A percentile compares a stretch with the other conserved stretches of the same genome.
phyloP scores from a whole-genome alignment of 2,113 vertebrate species.

The Chitala chitala region DNA sequence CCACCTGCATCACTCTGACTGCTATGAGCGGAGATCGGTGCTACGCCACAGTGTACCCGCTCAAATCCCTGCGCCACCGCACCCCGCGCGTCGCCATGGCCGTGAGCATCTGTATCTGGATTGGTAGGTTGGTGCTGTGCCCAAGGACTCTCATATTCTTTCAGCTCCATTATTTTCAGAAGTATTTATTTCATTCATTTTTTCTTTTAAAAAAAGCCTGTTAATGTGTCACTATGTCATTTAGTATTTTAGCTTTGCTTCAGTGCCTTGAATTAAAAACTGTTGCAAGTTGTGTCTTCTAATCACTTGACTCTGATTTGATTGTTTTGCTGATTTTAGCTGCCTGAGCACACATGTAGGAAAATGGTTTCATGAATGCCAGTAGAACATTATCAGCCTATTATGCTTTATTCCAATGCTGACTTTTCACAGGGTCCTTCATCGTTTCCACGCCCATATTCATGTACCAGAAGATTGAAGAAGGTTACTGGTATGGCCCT shows the following conservation, averaged over 20 bases:
- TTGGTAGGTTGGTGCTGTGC: slow-evolving; percentile 50
- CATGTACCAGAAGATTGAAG: slow-evolving; percentile 69
- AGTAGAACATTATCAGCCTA: background rate
- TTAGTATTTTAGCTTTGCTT: too few relatives aligned
- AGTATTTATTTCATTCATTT: too few relatives aligned
- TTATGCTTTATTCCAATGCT: background rate
- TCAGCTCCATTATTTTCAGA: background rate
- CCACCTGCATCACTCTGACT: slow-evolving; percentile 74
- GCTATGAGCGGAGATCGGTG: slow-evolving; percentile 77
- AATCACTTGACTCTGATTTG: too few relatives aligned
- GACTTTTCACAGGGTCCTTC: slow-evolving; percentile 66
- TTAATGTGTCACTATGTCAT: too few relatives aligned
- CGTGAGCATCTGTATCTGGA: slow-evolving; percentile 75
- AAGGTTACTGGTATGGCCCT: slow-evolving; percentile 72
- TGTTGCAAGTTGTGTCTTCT: too few relatives aligned
- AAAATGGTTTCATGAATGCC: background rate
- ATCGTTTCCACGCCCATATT: slow-evolving; percentile 68
- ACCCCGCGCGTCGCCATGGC: slow-evolving; percentile 71
- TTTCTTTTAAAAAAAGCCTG: too few relatives aligned
- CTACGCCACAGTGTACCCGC: slow-evolving; percentile 70
- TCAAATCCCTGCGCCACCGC: slow-evolving; percentile 71
- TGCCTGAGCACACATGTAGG: too few relatives aligned
- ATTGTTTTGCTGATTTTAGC: too few relatives aligned
- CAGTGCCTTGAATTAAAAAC: too few relatives aligned
- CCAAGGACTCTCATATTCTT: background rate